A percentile compares a stretch with the other conserved stretches of the same genome.
These are phyloP conservation scores for Aphelenchoides besseyi DNA, from an alignment of 1,140 invertebrate species.

Conservation along the genomic window DNA sequence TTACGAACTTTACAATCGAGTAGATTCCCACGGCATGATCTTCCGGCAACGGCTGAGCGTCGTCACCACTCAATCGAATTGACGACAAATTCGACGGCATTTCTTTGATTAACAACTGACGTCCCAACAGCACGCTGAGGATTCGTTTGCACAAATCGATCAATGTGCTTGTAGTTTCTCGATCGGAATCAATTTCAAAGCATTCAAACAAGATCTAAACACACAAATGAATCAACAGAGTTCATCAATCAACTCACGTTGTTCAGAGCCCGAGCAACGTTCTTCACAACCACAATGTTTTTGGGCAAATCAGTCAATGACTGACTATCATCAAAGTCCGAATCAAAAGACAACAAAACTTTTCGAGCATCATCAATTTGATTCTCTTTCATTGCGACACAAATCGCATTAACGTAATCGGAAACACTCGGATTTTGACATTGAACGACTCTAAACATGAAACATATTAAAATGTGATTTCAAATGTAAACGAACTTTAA, in stretches of 20 bases:
- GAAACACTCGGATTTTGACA: slow-evolving; percentile 3
- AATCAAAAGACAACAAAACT: slow-evolving; percentile 34
- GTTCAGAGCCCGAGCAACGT: slow-evolving; percentile 34
- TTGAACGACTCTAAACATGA: neutral
- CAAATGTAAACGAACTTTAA: slow-evolving; percentile 28
- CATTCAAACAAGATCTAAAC: slow-evolving; percentile 37
- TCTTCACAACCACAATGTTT: slow-evolving; percentile 32
- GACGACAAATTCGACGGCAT: neutral
- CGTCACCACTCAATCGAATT: slow-evolving; percentile 4
- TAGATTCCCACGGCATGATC: slow-evolving; percentile 27
- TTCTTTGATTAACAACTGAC: slow-evolving; percentile 8
- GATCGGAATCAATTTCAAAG: slow-evolving; percentile 26
- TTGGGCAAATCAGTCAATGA: slow-evolving; percentile 23
- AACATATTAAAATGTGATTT: neutral
- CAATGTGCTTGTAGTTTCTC: slow-evolving; percentile 5
- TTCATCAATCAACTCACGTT: no score
- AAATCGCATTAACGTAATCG: neutral
- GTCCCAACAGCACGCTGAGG: slow-evolving; percentile 4
- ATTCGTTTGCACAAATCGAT: slow-evolving; percentile 29
- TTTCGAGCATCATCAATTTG: slow-evolving; percentile 17
- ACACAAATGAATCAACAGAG: no score
- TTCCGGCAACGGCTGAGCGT: slow-evolving; percentile 4
- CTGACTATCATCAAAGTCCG: slow-evolving; percentile 31
- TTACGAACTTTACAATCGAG: slow-evolving; percentile 32
- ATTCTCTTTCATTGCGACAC: slow-evolving; percentile 8